phyloP scores from a whole-genome alignment of 2,888 invertebrate species.

The Trilocha varians region DNA sequence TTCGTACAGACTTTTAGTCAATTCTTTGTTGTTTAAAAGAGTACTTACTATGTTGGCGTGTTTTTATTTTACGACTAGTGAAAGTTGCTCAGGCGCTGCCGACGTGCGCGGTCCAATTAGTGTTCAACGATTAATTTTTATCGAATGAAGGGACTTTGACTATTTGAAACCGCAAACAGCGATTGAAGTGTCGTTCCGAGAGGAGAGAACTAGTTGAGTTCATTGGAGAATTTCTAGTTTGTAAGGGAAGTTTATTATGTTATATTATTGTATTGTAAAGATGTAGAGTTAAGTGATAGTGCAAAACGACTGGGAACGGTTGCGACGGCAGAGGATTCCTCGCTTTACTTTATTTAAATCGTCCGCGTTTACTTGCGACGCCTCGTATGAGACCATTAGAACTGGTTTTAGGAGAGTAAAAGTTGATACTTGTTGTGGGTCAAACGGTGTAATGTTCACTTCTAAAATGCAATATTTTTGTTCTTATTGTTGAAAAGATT shows the following conservation, averaged over 20 bases:
- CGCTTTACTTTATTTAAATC: constrained; percentile 23
- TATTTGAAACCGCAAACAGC: constrained; percentile 34
- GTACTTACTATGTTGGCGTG: constrained; percentile 67
- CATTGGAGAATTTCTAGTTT: constrained; percentile 47
- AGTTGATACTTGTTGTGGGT: neutral
- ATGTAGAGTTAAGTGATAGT: constrained; percentile 62
- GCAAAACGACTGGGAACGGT: constrained; percentile 71
- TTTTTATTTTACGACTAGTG: constrained; percentile 62
- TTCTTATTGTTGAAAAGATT: neutral
- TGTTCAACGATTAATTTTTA: constrained; percentile 60
- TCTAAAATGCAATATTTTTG: neutral
- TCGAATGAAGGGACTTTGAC: constrained; percentile 48
- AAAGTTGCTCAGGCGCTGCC: constrained; percentile 70
- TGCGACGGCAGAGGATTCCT: constrained; percentile 28
- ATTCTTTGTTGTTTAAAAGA: constrained; percentile 61
- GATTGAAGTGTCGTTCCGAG: constrained; percentile 28
- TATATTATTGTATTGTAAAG: constrained; percentile 64
- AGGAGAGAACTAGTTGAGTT: constrained; percentile 44
- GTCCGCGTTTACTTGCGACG: constrained; percentile 24
- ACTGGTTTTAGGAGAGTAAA: constrained; percentile 2
- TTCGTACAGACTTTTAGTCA: constrained; percentile 54
- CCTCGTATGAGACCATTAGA: constrained; percentile 25
- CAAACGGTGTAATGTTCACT: neutral
- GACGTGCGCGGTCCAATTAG: constrained; percentile 65
- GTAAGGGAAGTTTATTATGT: constrained; percentile 59